phyloP scores from a whole-genome alignment of 1,140 invertebrate genomes.

The Anthonomus grandis region DNA sequence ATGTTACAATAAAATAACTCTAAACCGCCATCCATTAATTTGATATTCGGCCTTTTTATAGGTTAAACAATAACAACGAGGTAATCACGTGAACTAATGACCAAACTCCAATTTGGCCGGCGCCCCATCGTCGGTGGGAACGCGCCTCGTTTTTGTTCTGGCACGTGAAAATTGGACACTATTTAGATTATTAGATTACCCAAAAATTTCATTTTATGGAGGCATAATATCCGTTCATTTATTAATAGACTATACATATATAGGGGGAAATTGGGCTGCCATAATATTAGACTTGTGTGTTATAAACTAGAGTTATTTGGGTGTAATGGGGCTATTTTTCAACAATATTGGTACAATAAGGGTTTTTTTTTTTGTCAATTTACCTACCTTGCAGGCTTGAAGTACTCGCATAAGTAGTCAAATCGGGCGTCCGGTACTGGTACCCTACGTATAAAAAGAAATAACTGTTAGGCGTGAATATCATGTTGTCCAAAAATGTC shows the following conservation, averaged over 20 bases:
- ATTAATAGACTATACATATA: constrained; percentile 1
- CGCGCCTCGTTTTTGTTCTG: constrained; percentile 8
- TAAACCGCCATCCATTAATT: no score
- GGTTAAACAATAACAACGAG: constrained; percentile 8
- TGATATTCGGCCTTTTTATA: no score
- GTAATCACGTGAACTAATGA: constrained; percentile 31
- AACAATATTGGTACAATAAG: not conserved
- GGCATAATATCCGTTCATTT: not conserved
- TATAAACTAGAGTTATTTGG: no score
- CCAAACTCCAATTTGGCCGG: constrained; percentile 35
- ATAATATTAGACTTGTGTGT: not conserved
- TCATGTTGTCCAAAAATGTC: no score
- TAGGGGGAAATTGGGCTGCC: no score
- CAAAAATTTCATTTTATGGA: constrained; percentile 10
- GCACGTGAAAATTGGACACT: constrained; percentile 28
- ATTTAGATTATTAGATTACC: constrained; percentile 17
- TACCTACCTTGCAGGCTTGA: constrained; percentile 89
- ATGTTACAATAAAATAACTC: no score
- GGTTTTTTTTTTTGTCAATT: not conserved
- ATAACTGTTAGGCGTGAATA: no score
- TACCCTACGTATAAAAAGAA: constrained; percentile 81
- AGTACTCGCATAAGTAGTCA: constrained; percentile 90
- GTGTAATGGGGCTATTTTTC: no score
- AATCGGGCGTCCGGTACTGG: constrained; percentile 95
- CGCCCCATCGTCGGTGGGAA: constrained; percentile 36